Evolutionary conservation across 92 coral and sea anemone species (phyloP).

Genomic region (Palythoa grandiflora): DNA sequence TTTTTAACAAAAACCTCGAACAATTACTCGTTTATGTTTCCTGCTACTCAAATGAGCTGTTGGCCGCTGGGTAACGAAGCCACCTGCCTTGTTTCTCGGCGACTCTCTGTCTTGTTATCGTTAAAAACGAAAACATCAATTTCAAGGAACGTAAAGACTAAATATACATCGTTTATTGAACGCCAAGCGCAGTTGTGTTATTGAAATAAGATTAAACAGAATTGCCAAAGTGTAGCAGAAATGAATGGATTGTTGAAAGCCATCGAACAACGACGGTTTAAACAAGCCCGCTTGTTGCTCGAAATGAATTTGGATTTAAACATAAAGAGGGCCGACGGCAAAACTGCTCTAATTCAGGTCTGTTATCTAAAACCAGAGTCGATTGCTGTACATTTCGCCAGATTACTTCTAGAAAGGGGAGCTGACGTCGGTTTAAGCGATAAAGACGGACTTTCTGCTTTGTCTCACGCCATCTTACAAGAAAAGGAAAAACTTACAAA

Average conservation of each 20-base stretch:
- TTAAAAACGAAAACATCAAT: not conserved
- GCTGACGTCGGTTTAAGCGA: slow-evolving; percentile 69
- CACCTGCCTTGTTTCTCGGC: no score
- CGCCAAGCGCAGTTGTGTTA: not conserved
- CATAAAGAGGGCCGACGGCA: slow-evolving; percentile 56
- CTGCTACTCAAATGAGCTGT: no score
- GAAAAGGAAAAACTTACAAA: slow-evolving; percentile 58
- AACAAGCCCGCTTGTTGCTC: slow-evolving; percentile 73
- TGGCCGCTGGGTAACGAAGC: no score
- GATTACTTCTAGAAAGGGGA: slow-evolving; percentile 58
- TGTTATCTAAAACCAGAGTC: slow-evolving; percentile 73
- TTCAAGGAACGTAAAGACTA: not conserved
- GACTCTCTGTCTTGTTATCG: no score
- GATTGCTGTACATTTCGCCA: slow-evolving; percentile 63
- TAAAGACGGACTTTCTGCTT: slow-evolving; percentile 57
- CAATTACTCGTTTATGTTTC: no score
- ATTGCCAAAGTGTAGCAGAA: not conserved
- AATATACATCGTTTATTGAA: not conserved
- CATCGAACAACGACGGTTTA: slow-evolving; percentile 78
- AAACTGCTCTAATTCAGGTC: slow-evolving; percentile 75
- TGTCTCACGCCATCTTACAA: slow-evolving; percentile 66
- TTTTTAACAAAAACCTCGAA: no score
- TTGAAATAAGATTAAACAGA: not conserved
- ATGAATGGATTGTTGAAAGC: slow-evolving; percentile 80
- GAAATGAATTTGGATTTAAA: slow-evolving; percentile 64